These are phyloP conservation scores for Caenorhabditis becei DNA, from an alignment of 2,888 invertebrate species.

Conservation along the genomic window DNA sequence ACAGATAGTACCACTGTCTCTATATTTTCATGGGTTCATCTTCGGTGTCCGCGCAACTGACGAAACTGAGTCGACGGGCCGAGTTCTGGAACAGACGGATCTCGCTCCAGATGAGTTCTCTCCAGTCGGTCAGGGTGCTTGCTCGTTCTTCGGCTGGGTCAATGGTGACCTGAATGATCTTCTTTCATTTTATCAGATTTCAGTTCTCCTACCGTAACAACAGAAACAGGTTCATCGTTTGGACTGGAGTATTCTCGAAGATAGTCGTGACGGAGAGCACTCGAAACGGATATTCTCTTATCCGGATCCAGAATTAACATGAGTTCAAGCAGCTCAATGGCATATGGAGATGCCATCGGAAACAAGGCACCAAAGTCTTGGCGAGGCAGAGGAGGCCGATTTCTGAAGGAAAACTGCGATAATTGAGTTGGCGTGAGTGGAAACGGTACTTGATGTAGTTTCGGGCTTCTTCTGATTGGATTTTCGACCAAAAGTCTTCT, in stretches of 20 bases:
- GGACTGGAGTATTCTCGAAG: conserved; percentile 74
- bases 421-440: conserved; percentile 1
- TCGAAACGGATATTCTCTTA: conserved; percentile 76
- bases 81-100: conserved; percentile 68
- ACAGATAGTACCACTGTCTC: background rate
- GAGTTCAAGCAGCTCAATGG: conserved; percentile 95
- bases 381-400: conserved; percentile 69
- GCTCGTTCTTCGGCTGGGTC: conserved; percentile 95
- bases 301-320: conserved; percentile 98
- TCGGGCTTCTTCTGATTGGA: conserved; percentile 92
- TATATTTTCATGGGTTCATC: conserved; percentile 51
- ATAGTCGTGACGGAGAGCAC: conserved; percentile 76
- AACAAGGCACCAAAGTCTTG: conserved; percentile 85
- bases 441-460: conserved; percentile 87
- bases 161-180: conserved; percentile 82
- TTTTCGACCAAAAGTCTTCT: conserved; percentile 92
- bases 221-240: conserved; percentile 76
- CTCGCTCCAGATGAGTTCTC: conserved; percentile 76
- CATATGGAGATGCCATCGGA: conserved; percentile 96
- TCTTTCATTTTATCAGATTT: background rate
- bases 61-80: conserved; percentile 64
- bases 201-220: conserved; percentile 56
- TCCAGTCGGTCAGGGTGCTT: conserved; percentile 94
- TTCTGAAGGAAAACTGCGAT: conserved; percentile 44
- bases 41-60: conserved; percentile 47